A percentile compares a stretch with the other conserved stretches of the same genome.
Evolutionary conservation across 2,888 invertebrate species (phyloP).

Genomic region (Galerucella calmariensis): DNA sequence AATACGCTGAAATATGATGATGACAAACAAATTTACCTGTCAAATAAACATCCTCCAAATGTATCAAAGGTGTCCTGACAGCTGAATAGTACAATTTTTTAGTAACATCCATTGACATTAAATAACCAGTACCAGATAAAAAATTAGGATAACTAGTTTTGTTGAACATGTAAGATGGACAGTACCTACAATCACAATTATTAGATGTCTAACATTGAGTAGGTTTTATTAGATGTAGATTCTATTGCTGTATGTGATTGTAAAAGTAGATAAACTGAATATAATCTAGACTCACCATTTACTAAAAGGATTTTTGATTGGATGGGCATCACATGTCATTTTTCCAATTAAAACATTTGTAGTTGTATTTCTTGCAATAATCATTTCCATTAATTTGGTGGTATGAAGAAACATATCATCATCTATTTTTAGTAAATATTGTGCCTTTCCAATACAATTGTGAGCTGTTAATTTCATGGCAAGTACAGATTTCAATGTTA

Average conservation of each 20-base stretch:
- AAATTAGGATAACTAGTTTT: conserved; percentile 81
- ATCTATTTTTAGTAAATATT: conserved; percentile 84
- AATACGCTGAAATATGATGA: too few species aligned
- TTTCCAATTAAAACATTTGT: conserved; percentile 76
- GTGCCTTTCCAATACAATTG: conserved; percentile 69
- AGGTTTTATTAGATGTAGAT: too few species aligned
- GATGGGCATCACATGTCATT: conserved; percentile 82
- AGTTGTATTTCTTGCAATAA: conserved; percentile 50
- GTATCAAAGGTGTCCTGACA: conserved; percentile 75
- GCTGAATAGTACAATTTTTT: conserved; percentile 75
- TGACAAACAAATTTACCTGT: conserved; percentile 72
- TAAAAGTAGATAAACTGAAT: too few species aligned
- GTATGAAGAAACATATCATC: conserved; percentile 89
- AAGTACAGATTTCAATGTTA: conserved; percentile 86
- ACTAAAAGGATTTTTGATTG: conserved; percentile 77
- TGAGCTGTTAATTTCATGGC: conserved; percentile 83
- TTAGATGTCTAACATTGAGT: too few species aligned
- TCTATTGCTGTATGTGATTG: too few species aligned
- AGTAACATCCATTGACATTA: conserved; percentile 77
- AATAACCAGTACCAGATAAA: conserved; percentile 84
- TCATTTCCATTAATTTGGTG: conserved; percentile 47
- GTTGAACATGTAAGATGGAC: conserved; percentile 82
- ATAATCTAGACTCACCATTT: conserved; percentile 73
- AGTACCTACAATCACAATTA: conserved; percentile 69
- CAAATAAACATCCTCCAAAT: conserved; percentile 82